These are phyloP conservation scores for Macropis europaea DNA, from an alignment of 2,888 invertebrate species.

Conservation along the genomic window DNA sequence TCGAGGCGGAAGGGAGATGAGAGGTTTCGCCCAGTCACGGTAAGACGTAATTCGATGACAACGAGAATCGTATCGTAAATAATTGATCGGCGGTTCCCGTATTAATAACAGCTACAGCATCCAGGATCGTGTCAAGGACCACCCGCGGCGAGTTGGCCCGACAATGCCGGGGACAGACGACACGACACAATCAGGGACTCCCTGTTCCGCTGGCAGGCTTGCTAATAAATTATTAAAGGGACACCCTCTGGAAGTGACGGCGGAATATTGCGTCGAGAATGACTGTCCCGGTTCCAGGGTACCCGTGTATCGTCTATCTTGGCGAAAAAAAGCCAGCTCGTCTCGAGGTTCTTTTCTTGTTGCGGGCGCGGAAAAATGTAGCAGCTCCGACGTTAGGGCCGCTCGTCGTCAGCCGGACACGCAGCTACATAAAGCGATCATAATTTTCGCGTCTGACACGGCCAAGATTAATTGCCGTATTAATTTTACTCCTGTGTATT, in stretches of 20 bases:
- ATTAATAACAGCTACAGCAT: conserved; percentile 73
- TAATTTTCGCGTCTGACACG: conserved; percentile 44
- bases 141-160: conserved; percentile 74
- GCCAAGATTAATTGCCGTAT: conserved; percentile 51
- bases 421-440: conserved; percentile 43
- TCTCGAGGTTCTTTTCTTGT: neutral
- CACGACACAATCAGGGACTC: conserved; percentile 77
- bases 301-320: conserved; percentile 15
- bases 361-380: conserved; percentile 26
- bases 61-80: conserved; percentile 64
- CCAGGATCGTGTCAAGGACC: conserved; percentile 77
- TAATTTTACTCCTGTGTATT: conserved; percentile 44
- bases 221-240: conserved; percentile 80
- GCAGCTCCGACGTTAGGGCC: conserved; percentile 30
- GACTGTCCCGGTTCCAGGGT: conserved; percentile 44
- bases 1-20: too few species aligned
- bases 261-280: conserved; percentile 55
- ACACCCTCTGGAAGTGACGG: conserved; percentile 77
- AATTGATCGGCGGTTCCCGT: conserved; percentile 72
- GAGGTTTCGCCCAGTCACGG: neutral
- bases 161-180: conserved; percentile 77
- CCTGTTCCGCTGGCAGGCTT: conserved; percentile 62
- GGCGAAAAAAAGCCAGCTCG: conserved; percentile 22
- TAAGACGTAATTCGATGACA: conserved; percentile 24
- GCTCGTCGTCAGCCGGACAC: conserved; percentile 33